Conservation (phyloP, 35 echinoderm and acorn worm genomes). For the Heliocidaris tuberculata region DNA sequence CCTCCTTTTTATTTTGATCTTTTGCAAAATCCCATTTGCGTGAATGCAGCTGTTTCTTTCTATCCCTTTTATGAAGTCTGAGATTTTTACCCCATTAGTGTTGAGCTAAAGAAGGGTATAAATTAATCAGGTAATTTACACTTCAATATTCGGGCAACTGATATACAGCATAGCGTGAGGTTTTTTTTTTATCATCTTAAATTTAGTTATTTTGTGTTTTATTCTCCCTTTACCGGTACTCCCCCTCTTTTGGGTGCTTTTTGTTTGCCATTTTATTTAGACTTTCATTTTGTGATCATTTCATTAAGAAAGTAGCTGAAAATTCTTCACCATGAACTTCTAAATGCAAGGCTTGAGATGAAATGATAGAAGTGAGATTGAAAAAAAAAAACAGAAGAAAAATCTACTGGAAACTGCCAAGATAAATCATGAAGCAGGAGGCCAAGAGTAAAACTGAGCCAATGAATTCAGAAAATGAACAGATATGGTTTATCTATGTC, state of each 20-base stretch:
- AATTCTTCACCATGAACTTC: not conserved
- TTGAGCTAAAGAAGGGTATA: not conserved
- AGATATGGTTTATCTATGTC: too few relatives aligned
- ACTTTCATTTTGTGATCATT: not conserved
- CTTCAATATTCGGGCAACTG: conserved; percentile 42
- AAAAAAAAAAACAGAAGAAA: not conserved
- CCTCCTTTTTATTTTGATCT: not conserved
- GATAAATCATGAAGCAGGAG: not conserved
- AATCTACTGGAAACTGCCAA: not conserved
- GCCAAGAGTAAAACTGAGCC: not conserved
- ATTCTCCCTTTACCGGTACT: not conserved
- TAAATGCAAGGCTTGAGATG: not conserved
- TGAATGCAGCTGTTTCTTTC: conserved; percentile 18
- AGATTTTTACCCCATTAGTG: not conserved
- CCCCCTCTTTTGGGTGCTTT: not conserved
- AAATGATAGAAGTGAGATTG: not conserved
- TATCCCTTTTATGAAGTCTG: not conserved
- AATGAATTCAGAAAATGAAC: not conserved
- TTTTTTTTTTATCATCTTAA: not conserved
- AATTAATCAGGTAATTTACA: conserved; percentile 28
- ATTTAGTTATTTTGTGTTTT: conserved; percentile 21
- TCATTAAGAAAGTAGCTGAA: not conserved
- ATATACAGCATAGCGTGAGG: conserved; percentile 3
- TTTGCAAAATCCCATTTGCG: not conserved
- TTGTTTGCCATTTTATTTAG: not conserved